A percentile compares a stretch with the other conserved stretches of the same genome.
These are phyloP conservation scores for Entelurus aequoreus DNA, from an alignment of 2,113 vertebrate species.

Conservation along the genomic window DNA sequence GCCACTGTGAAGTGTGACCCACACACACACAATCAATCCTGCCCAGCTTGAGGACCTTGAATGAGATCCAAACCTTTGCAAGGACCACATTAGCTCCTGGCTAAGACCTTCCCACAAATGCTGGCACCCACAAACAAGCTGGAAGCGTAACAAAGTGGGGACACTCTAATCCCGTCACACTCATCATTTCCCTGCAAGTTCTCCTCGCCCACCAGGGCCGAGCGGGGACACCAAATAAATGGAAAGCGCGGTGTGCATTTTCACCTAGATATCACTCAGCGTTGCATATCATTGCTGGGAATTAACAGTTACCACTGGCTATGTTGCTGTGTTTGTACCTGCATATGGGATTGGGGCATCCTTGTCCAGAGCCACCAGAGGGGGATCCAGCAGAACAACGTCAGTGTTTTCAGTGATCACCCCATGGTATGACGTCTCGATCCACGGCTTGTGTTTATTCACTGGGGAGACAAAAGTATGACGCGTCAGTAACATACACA, in stretches of 20 bases:
- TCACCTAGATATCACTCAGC: conserved; percentile 24
- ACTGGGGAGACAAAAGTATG: conserved; percentile 68
- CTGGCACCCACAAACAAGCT: conserved; percentile 49
- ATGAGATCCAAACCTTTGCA: conserved; percentile 41
- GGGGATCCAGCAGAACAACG: conserved; percentile 90
- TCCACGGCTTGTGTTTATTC: conserved; percentile 98
- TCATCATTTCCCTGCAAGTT: conserved; percentile 6
- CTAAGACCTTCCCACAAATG: conserved; percentile 42
- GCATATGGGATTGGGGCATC: conserved; percentile 92
- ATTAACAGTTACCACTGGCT: conserved; percentile 23
- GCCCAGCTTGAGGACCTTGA: conserved; percentile 49
- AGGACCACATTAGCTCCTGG: conserved; percentile 59
- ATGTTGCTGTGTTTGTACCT: conserved; percentile 69
- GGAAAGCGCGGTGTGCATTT: conserved; percentile 2
- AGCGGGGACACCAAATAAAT: conserved; percentile 42
- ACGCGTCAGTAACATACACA: conserved; percentile 6
- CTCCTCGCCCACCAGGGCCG: conserved; percentile 24
- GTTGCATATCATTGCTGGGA: conserved; percentile 4
- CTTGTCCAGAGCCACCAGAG: conserved; percentile 93
- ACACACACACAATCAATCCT: conserved; percentile 11
- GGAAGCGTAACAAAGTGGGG: conserved; percentile 58
- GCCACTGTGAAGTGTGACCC: conserved; percentile 12
- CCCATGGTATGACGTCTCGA: conserved; percentile 94
- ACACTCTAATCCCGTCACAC: conserved; percentile 57
- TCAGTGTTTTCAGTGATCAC: conserved; percentile 94